Evolutionary conservation across 2,888 invertebrate species (phyloP), one percentile per base, ranked within the genome.

Genomic region (Nematopogon swammerdamellus): DNA sequence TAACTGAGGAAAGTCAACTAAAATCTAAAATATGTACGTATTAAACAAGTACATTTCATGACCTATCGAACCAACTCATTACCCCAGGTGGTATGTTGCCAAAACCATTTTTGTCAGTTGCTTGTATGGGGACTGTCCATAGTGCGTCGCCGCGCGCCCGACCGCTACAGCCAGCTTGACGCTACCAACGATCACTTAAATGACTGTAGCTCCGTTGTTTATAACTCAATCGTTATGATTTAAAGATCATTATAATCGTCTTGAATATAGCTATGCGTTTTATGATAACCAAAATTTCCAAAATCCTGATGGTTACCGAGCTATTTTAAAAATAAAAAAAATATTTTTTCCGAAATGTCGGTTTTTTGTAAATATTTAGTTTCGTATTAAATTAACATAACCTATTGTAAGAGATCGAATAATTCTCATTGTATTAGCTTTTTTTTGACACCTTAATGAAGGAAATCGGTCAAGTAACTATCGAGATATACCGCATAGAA

Each of bases 321-420:
- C 43, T 43, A 43, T 43, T 43, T 43, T 17, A 25, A 25, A 25
- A 25, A 25, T 25, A 25, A 25, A 25, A 25, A 6, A 25, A 25
- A 25, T 25, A 6, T 25, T 25, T 25, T 44, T 44, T 18, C 11
- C 44, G 18, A 19, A 44, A 18, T 43, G 16, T 44, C 18, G 11
- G 25, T 44, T 44, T 44, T 44, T 44, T 44, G 44, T 44, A 44
- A 44, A 44, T 44, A 44, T 18, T 44, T 44, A 11, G 19, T 18
- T 44, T 44, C 19, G 10, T 19, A 19, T 44, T 18, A 44, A 11
- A 19, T 18, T 10, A 44, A 18, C 44, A 18, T 44, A 19, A 18
- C 11, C 19, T 18, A 18, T 44, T 18, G 19, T 44, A 19, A 18
- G 44, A 44, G 44, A 18, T 18, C 44, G 19, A 44, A 44, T 17